These are phyloP conservation scores for Drosophila prosaltans DNA, from an alignment of 1,140 invertebrate species.

Conservation along the genomic window DNA sequence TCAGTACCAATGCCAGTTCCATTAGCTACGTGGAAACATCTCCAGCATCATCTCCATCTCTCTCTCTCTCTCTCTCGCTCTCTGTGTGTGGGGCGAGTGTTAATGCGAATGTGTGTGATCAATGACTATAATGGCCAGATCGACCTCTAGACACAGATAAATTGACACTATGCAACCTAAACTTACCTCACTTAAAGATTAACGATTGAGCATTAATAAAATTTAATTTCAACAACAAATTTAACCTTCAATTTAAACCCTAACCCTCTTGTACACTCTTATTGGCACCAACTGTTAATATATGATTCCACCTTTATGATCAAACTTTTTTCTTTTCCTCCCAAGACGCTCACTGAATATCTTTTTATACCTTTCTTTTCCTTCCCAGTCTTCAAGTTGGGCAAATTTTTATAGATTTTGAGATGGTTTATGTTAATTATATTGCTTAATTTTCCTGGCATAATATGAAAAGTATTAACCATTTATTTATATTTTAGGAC, in stretches of 20 bases:
- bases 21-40: conserved; percentile 47
- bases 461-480: no score
- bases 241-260: conserved; percentile 3
- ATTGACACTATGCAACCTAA: conserved; percentile 8
- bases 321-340: no score
- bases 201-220: neutral
- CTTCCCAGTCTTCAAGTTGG: no score
- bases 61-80: conserved; percentile 18
- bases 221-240: neutral
- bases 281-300: no score
- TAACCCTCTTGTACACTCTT: neutral
- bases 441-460: no score
- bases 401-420: no score
- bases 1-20: conserved; percentile 47
- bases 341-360: no score
- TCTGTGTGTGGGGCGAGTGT: conserved; percentile 26
- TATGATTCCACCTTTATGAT: no score
- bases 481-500: no score
- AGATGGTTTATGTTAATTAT: no score
- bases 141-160: conserved; percentile 13
- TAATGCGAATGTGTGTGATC: conserved; percentile 21
- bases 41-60: neutral
- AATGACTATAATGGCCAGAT: conserved; percentile 19
- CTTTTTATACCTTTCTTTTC: no score
- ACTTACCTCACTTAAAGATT: neutral